A percentile compares a stretch with the other conserved stretches of the same genome.
These are phyloP conservation scores for Cordilura impudica DNA, from an alignment of 2,888 invertebrate genomes.

Conservation along the genomic window DNA sequence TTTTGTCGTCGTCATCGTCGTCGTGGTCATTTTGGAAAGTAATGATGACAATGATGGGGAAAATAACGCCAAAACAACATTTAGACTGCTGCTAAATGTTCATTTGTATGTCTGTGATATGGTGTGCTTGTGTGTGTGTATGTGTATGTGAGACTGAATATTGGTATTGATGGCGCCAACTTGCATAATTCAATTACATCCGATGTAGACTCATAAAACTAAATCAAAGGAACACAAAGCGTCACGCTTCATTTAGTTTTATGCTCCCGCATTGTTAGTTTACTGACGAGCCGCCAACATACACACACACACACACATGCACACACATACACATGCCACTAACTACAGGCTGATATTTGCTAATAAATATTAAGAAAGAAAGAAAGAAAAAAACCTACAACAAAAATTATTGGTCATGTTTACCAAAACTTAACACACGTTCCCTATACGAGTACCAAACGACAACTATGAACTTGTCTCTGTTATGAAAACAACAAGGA, in stretches of 20 bases:
- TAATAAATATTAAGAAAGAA: background rate
- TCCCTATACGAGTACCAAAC: background rate
- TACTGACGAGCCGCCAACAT: constrained; percentile 48
- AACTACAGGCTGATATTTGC: background rate
- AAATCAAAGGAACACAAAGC: constrained; percentile 77
- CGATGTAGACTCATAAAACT: constrained; percentile 76
- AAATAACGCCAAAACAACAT: constrained; percentile 46
- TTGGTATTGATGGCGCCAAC: constrained; percentile 70
- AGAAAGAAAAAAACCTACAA: background rate
- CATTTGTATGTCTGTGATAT: background rate
- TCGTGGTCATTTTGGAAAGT: constrained; percentile 14
- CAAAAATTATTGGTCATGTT: background rate
- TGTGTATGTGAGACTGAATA: constrained; percentile 2
- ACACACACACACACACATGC: constrained; percentile 22
- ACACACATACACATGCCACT: constrained; percentile 6
- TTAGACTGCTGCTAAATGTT: background rate
- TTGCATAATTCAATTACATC: constrained; percentile 77
- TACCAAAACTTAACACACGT: background rate
- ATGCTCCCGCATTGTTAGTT: constrained; percentile 62
- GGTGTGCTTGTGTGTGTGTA: background rate
- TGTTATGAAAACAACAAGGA: constrained; percentile 11
- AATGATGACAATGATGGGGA: constrained; percentile 60
- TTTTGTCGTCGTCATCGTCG: background rate
- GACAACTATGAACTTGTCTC: constrained; percentile 23
- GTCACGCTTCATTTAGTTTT: constrained; percentile 75